A percentile compares a stretch with the other conserved stretches of the same genome.
These are phyloP conservation scores for Apostichopus japonicus DNA, from an alignment of 35 echinoderm and acorn worm genomes.

Conservation along the genomic window DNA sequence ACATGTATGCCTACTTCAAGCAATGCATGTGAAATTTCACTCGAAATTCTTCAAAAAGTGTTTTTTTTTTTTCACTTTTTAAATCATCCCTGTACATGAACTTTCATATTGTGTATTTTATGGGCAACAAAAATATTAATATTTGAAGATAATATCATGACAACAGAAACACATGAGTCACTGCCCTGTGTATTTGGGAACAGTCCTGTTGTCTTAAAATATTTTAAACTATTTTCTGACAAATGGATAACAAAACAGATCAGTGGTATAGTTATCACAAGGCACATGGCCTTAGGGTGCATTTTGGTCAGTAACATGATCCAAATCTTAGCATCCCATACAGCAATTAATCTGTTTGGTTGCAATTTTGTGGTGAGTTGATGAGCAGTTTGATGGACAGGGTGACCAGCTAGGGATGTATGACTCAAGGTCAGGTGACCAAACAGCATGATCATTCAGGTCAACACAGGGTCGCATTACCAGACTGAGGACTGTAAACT, in stretches of 20 bases:
- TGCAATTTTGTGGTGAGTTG: conserved; percentile 23
- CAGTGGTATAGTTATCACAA: neutral
- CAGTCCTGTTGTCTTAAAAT: neutral
- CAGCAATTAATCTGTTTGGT: conserved; percentile 47
- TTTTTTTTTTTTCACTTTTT: no score
- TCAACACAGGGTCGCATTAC: neutral
- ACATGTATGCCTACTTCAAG: no score
- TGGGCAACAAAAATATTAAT: neutral
- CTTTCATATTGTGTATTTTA: neutral
- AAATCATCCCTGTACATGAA: neutral
- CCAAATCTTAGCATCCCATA: conserved; percentile 28
- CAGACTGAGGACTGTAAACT: no score
- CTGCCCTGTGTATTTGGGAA: neutral
- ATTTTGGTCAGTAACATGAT: conserved; percentile 30
- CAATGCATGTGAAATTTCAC: no score
- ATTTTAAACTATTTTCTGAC: neutral
- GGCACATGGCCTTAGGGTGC: neutral
- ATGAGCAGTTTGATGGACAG: conserved; percentile 7
- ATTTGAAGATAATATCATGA: neutral
- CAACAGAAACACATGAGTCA: neutral
- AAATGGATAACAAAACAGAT: neutral
- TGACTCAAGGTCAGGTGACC: conserved; percentile 24
- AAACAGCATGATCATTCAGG: neutral
- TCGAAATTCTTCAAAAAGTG: no score
- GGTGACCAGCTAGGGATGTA: neutral